Evolutionary conservation across 2,888 invertebrate species (phyloP).

Genomic region (Tenthredo scrophulariae): DNA sequence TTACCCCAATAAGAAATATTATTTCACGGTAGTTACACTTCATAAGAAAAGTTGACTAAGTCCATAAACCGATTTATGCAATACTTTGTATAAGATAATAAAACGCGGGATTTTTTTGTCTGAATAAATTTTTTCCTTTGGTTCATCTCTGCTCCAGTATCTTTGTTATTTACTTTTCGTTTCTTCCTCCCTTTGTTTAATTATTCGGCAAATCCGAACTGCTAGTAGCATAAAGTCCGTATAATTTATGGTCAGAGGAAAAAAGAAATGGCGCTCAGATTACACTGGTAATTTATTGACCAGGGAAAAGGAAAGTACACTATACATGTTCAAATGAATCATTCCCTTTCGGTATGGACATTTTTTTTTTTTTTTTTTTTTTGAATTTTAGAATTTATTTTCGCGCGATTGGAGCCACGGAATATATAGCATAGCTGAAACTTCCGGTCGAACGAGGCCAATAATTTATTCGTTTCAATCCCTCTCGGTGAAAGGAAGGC

Average conservation of each 20-base stretch:
- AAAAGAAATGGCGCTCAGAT: background rate
- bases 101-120: background rate
- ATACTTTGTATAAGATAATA: background rate
- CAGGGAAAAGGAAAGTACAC: background rate
- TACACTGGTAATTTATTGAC: background rate
- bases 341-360: background rate
- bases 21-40: background rate
- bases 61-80: background rate
- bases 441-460: conserved; percentile 6
- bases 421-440: background rate
- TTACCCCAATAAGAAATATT: background rate
- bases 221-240: background rate
- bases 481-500: background rate
- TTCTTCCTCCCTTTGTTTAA: background rate
- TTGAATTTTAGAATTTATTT: background rate
- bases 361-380: background rate
- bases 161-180: background rate
- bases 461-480: conserved; percentile 26
- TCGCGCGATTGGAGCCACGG: background rate
- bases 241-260: background rate
- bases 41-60: background rate
- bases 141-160: background rate
- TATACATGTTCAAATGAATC: background rate
- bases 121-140: background rate
- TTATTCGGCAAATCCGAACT: background rate